Evolutionary conservation across 2,113 vertebrate genomes (phyloP), one percentile per base, ranked within the genome.

Genomic region (Lepisosteus oculatus): DNA sequence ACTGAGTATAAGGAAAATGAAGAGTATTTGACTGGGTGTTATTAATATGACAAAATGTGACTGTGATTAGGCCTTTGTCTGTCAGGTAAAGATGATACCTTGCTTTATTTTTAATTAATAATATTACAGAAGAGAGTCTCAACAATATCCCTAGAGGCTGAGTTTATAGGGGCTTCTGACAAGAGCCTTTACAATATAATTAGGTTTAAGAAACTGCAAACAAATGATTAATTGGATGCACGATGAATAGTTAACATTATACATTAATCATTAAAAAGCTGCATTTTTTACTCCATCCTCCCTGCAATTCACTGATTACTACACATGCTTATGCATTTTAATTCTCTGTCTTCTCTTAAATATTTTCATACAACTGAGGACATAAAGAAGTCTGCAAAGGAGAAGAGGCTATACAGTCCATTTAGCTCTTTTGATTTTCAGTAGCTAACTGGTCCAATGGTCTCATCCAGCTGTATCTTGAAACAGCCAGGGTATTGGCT

Each of bases 171-270:
- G 65, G 59, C 55, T 63, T 61, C 72, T 65, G 72, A 76, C 66
- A 68, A 73, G 54, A 73, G 56, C 51, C 64, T 55, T 55, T 61
- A 54, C 12, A 55, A 44, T 3, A 9, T 74, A 71, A 79, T 75
- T 67, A 67, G 47, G 54, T n/a, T 14, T 43, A 54, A 6, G n/a
- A 65, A 56, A 43, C 51, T 55, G 61, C 44, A 67, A 71, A 64
- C 56, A 47, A 65, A 73, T 71, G 67, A 78, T 65, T 70, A 73
- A 73, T 51, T 29, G 62, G 69, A 61, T 43, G 62, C 69, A 45
- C 8, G 61, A 29, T 44, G 68, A 57, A 59, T 65, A 71, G 56
- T 13, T 55, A 67, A 69, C 67, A 15, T 54, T 67, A 68, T 70
- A 51, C 47, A 64, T 61, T 72, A 71, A 65, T 73, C 66, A 73